A percentile compares a stretch with the other conserved stretches of the same genome.
These are phyloP conservation scores for Abramis brama DNA, from an alignment of 2,113 vertebrate genomes.

Conservation along the genomic window DNA sequence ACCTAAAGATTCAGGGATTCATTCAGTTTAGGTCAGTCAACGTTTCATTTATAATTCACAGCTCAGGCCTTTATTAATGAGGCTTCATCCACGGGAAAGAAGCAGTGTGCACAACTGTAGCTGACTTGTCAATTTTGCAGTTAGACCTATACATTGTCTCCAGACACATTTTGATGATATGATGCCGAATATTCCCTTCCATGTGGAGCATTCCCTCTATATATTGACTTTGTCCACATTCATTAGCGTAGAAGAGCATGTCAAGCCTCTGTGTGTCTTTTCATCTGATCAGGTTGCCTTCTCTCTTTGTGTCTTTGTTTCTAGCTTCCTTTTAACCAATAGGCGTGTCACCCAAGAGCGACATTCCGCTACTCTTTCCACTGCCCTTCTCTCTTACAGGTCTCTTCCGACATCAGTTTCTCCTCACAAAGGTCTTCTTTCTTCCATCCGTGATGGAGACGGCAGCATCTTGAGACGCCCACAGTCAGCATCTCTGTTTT, in stretches of 20 bases:
- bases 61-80: slow-evolving; percentile 49
- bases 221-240: background rate
- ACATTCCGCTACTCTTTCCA: slow-evolving; percentile 46
- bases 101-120: slow-evolving; percentile 10
- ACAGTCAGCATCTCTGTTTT: slow-evolving; percentile 41
- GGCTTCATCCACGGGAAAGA: slow-evolving; percentile 56
- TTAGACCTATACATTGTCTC: background rate
- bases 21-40: slow-evolving; percentile 63
- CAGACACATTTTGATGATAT: slow-evolving; percentile 46
- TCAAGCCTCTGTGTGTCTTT: slow-evolving; percentile 31
- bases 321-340: slow-evolving; percentile 50
- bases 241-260: slow-evolving; percentile 37
- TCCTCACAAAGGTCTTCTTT: slow-evolving; percentile 44
- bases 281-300: slow-evolving; percentile 53
- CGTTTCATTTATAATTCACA: slow-evolving; percentile 62
- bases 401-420: slow-evolving; percentile 49
- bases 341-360: slow-evolving; percentile 52
- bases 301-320: slow-evolving; percentile 53
- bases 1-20: slow-evolving; percentile 50
- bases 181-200: slow-evolving; percentile 38
- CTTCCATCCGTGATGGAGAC: slow-evolving; percentile 25
- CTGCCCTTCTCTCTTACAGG: slow-evolving; percentile 47
- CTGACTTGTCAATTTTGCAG: slow-evolving; percentile 3
- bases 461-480: slow-evolving; percentile 40
- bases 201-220: background rate